Evolutionary conservation across 2,888 invertebrate species (phyloP).

Genomic region (Hydropsyche betteni): DNA sequence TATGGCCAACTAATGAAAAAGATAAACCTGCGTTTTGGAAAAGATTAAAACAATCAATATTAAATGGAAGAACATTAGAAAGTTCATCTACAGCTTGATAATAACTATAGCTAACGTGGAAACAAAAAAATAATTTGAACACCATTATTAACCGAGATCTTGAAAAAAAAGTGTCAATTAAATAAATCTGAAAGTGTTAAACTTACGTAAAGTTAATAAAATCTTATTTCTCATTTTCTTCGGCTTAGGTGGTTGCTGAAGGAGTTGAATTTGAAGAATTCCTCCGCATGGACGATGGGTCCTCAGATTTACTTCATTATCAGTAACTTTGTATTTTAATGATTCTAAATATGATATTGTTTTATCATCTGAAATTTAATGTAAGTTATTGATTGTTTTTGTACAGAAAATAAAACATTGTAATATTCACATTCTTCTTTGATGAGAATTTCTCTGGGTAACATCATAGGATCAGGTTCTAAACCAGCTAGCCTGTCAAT

Average conservation of each 20-base stretch:
- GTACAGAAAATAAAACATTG: background rate
- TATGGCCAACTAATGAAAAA: constrained; percentile 67
- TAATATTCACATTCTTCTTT: constrained; percentile 57
- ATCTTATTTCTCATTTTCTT: constrained; percentile 66
- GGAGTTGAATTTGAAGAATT: constrained; percentile 75
- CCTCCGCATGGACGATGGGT: constrained; percentile 78
- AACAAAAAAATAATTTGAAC: no score
- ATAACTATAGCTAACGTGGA: background rate
- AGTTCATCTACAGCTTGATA: constrained; percentile 12
- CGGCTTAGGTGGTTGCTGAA: constrained; percentile 82
- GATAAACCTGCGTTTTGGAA: constrained; percentile 61
- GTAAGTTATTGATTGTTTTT: background rate
- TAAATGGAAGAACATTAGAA: constrained; percentile 3
- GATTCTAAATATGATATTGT: constrained; percentile 60
- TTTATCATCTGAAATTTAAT: constrained; percentile 59
- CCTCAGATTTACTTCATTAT: constrained; percentile 76
- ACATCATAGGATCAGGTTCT: constrained; percentile 59
- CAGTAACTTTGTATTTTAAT: constrained; percentile 59
- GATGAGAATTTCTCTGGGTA: constrained; percentile 59
- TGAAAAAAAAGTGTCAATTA: background rate
- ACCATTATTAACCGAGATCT: no score
- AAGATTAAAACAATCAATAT: constrained; percentile 59
- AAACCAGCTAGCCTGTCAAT: constrained; percentile 60
- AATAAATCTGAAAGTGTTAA: background rate
- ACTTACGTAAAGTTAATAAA: constrained; percentile 65